Percentiles rank a stretch among this genome's conserved stretches.
These are phyloP conservation scores for Drosophila heteroneura DNA, from an alignment of 2,888 invertebrate genomes.

Conservation along the genomic window DNA sequence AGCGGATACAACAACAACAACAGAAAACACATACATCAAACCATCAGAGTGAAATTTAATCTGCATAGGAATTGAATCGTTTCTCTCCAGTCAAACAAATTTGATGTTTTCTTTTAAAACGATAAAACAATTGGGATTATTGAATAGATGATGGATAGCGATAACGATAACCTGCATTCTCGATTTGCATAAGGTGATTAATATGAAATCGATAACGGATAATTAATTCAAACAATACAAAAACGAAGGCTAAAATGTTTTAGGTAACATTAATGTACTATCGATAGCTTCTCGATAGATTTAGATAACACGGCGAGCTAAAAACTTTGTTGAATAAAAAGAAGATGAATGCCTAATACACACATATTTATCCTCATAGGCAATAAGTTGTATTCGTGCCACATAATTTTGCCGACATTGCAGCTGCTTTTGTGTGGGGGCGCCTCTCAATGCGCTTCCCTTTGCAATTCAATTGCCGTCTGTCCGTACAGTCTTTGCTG, in stretches of 20 bases:
- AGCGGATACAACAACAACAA: conserved; percentile 33
- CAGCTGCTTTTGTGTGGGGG: conserved; percentile 28
- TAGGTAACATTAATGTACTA: neutral
- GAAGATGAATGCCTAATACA: neutral
- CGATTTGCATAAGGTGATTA: neutral
- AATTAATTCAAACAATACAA: neutral
- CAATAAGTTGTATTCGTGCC: conserved; percentile 1
- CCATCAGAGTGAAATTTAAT: conserved; percentile 74
- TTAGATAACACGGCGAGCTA: neutral
- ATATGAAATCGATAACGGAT: neutral
- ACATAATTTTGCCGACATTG: conserved; percentile 1
- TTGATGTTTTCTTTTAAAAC: neutral
- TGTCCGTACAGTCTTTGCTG: neutral
- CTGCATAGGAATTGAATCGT: conserved; percentile 32
- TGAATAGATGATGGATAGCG: neutral
- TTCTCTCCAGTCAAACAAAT: neutral
- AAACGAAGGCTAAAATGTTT: neutral
- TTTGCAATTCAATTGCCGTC: conserved; percentile 17
- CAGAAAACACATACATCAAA: conserved; percentile 31
- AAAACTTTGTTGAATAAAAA: neutral
- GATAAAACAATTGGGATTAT: neutral
- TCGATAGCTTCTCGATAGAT: conserved; percentile 17
- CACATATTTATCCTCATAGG: neutral
- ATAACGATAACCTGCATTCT: neutral
- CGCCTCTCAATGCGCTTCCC: conserved; percentile 38